Conservation (phyloP, 1,140 invertebrate species). For the Danaus melanippus region DNA sequence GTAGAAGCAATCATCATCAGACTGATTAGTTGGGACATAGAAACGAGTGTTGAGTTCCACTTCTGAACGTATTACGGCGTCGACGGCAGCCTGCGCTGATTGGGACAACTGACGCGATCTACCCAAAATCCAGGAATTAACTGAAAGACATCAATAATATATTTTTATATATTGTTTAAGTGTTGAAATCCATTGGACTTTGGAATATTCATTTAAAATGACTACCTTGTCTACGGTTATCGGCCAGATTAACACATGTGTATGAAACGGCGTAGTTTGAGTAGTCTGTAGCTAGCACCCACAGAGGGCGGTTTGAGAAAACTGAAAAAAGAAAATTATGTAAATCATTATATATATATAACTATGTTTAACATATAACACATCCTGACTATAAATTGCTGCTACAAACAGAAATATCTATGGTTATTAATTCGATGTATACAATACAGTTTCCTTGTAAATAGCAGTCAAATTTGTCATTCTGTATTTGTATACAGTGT, state of each 20-base stretch:
- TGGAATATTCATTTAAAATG: not conserved
- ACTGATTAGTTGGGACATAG: conserved; percentile 25
- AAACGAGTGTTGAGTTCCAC: conserved; percentile 32
- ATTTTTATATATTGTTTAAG: not conserved
- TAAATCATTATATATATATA: not conserved
- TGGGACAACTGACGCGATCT: conserved; percentile 20
- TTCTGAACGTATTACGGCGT: conserved; percentile 24
- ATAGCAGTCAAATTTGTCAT: no score
- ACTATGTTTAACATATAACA: no score
- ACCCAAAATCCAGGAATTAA: conserved; percentile 43
- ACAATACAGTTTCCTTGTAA: no score
- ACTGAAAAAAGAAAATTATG: conserved; percentile 27
- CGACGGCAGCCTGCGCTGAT: conserved; percentile 14
- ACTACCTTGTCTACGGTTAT: conserved; percentile 35
- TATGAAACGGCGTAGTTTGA: conserved; percentile 32
- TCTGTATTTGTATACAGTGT: no score
- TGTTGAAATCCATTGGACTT: not conserved
- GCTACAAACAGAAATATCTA: no score
- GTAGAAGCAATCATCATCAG: conserved; percentile 42
- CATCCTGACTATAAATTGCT: no score
- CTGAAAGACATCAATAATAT: conserved; percentile 22
- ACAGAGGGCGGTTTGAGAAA: conserved; percentile 21
- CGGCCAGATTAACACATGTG: conserved; percentile 23
- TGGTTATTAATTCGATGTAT: no score
- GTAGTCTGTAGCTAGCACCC: conserved; percentile 43